Conservation (phyloP, 2,888 invertebrate species). For the Tillus elongatus region DNA sequence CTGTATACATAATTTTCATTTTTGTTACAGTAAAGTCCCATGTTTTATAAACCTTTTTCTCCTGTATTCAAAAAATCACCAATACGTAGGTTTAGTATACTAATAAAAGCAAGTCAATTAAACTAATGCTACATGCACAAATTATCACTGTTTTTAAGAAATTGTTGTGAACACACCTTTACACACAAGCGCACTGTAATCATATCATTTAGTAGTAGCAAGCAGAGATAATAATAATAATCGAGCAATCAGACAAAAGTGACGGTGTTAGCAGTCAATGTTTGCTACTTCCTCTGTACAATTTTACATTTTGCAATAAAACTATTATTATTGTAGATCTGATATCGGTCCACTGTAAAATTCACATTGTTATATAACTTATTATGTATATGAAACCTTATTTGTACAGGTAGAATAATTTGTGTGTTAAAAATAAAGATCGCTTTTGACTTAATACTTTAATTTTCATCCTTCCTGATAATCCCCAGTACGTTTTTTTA, state of each 20-base stretch:
- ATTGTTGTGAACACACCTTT: too few species aligned
- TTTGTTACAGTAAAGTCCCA: too few species aligned
- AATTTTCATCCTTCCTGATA: too few species aligned
- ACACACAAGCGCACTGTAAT: conserved; percentile 8
- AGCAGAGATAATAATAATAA: conserved; percentile 8
- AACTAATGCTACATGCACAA: too few species aligned
- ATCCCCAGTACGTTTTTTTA: too few species aligned
- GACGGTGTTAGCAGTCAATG: conserved; percentile 14
- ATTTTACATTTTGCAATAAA: conserved; percentile 32
- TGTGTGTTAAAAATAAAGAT: conserved; percentile 42
- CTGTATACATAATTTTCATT: too few species aligned
- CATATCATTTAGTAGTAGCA: conserved; percentile 21
- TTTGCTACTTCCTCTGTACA: conserved; percentile 18
- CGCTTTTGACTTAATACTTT: conserved; percentile 38
- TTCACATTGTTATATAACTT: conserved; percentile 40
- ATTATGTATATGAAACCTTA: conserved; percentile 39
- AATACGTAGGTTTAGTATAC: too few species aligned
- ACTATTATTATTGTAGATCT: conserved; percentile 24
- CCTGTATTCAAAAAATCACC: too few species aligned
- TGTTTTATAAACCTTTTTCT: too few species aligned
- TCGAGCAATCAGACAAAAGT: conserved; percentile 14
- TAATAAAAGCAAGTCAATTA: too few species aligned
- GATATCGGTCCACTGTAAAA: conserved; percentile 42
- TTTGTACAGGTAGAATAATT: conserved; percentile 44
- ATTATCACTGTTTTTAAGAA: too few species aligned